Conservation (phyloP, 1,140 invertebrate genomes). For the Galendromus occidentalis region DNA sequence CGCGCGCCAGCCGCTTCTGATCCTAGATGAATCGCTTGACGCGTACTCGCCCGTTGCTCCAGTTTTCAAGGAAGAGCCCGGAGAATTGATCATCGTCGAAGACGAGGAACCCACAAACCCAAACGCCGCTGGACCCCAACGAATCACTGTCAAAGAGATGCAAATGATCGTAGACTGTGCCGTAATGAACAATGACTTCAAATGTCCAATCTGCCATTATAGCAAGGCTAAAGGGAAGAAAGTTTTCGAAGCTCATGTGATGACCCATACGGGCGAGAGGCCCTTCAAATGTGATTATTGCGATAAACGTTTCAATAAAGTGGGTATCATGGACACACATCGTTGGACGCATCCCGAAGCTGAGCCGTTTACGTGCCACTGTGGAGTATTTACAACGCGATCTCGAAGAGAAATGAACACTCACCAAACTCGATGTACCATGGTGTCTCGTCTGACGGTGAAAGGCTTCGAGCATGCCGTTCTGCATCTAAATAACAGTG, state of each 20-base stretch:
- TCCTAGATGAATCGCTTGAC: not conserved
- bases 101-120: slow-evolving; percentile 7
- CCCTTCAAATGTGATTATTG: slow-evolving; percentile 24
- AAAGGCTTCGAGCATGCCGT: too few relatives aligned
- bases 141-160: not conserved
- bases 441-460: too few relatives aligned
- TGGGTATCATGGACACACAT: slow-evolving; percentile 20
- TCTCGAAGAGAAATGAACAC: slow-evolving; percentile 7
- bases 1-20: not conserved
- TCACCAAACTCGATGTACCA: not conserved
- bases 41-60: not conserved
- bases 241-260: slow-evolving; percentile 17
- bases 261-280: slow-evolving; percentile 18
- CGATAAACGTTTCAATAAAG: slow-evolving; percentile 36
- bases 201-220: slow-evolving; percentile 1
- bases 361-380: slow-evolving; percentile 30
- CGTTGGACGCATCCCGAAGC: slow-evolving; percentile 25
- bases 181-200: slow-evolving; percentile 1
- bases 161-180: not conserved
- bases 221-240: slow-evolving; percentile 8
- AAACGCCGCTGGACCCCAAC: not conserved
- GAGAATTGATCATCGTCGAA: not conserved
- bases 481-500: too few relatives aligned
- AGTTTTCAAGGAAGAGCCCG: too few relatives aligned
- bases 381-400: not conserved